Evolutionary conservation across 2,113 vertebrate species (phyloP), one percentile per base, ranked within the genome.

Genomic region (Bufo bufo): DNA sequence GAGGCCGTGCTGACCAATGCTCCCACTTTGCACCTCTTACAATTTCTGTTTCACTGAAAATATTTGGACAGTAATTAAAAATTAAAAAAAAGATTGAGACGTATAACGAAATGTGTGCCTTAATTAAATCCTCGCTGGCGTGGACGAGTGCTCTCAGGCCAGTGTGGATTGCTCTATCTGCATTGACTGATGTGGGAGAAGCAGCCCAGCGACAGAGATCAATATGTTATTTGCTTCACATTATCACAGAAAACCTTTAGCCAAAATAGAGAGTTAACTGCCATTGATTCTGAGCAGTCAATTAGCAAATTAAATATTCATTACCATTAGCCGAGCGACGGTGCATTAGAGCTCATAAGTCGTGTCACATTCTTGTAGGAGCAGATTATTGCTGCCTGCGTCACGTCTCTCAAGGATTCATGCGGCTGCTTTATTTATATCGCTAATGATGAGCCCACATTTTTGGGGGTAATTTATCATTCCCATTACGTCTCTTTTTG

Each of bases 291-390:
- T 86, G n/a, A 79, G 85, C 58, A 86, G 85, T 78, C 74, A 78
- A 77, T 86, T 86, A 78, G 75, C 59, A 66, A 65, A 86, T 86
- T 65, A 86, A 79, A 86, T 86, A 86, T 86, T 78, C 74, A 86
- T 86, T 78, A 66, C 45, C 74, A 86, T 78, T 66, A 77, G 75
- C 75, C 77, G 16, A 63, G 47, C n/a, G 63, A 54, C 84, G 43
- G 12, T 63, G 72, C 56, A 85, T 85, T 61, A 33, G 9, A 17
- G 33, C 47, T 59, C 16, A 50, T 77, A 85, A 84, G 77, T 85
- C 20, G 72, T 77, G 56, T 10, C 56, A 47, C 52, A 63, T 84
- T 52, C 20, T 49, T 17, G 3, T 85, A 11, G 52, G 45, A n/a
- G 66, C 66, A 85, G 83, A 71, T 17, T 23, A 66, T 84, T 13